These are phyloP conservation scores for Gryllus longicercus DNA, from an alignment of 2,888 invertebrate species.

Conservation along the genomic window DNA sequence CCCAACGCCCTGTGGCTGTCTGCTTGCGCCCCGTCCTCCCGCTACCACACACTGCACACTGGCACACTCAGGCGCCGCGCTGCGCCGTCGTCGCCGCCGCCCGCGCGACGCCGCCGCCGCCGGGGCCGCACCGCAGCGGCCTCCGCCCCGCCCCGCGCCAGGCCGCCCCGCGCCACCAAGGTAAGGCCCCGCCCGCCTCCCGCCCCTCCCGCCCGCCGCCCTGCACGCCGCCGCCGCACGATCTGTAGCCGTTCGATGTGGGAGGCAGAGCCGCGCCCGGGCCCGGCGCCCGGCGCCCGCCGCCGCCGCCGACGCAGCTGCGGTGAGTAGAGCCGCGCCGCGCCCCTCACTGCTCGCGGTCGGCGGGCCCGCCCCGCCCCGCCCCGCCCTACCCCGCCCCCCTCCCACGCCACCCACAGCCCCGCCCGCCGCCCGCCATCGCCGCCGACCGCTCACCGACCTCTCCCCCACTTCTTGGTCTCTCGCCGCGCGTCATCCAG, in stretches of 20 bases:
- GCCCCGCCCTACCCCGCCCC: background rate
- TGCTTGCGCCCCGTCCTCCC: background rate
- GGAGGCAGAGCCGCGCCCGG: background rate
- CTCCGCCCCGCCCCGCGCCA: background rate
- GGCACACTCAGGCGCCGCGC: background rate
- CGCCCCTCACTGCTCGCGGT: constrained; percentile 11
- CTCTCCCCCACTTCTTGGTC: too few species aligned
- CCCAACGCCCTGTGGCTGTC: background rate
- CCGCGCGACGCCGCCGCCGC: background rate
- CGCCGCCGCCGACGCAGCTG: background rate
- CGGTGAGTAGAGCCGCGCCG: constrained; percentile 4
- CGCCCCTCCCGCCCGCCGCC: background rate
- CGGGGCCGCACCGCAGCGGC: background rate
- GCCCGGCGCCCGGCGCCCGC: background rate
- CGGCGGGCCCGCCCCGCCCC: background rate
- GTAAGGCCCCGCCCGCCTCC: constrained; percentile 2
- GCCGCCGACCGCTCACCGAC: too few species aligned
- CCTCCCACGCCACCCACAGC: background rate
- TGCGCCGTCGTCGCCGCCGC: background rate
- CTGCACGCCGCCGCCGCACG: constrained; percentile 2
- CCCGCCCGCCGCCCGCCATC: background rate
- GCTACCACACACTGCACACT: too few species aligned
- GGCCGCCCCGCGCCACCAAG: background rate
- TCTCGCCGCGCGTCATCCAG: too few species aligned
- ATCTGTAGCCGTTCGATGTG: background rate